Conservation (phyloP, 2,888 invertebrate genomes). For the Microchrysa polita region DNA sequence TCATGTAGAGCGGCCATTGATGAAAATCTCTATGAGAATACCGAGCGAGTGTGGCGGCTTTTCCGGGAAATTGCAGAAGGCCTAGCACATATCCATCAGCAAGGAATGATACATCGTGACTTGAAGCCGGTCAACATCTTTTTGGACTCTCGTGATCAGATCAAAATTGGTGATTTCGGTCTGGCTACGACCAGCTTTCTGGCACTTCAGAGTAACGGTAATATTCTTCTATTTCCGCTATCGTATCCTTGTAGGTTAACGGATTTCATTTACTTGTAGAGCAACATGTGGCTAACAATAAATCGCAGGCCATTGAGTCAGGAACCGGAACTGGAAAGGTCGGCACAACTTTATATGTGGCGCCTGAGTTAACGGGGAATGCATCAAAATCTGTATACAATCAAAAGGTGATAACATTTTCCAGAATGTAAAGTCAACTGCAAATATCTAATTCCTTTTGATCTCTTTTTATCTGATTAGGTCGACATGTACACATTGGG, state of each 20-base stretch:
- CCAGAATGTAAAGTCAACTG: too few relatives aligned
- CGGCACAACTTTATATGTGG: conserved; percentile 94
- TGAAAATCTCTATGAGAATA: conserved; percentile 77
- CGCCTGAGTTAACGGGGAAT: conserved; percentile 85
- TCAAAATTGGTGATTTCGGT: conserved; percentile 97
- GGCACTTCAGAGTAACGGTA: conserved; percentile 60
- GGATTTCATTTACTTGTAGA: conserved; percentile 24
- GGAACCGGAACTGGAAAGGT: conserved; percentile 77
- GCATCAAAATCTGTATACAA: conserved; percentile 80
- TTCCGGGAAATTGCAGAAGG: conserved; percentile 94
- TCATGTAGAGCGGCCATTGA: conserved; percentile 82
- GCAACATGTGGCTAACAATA: conserved; percentile 28
- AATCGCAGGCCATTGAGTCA: conserved; percentile 57
- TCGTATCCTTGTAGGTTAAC: conserved; percentile 38
- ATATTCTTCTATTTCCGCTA: conserved; percentile 47
- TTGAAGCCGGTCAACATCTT: conserved; percentile 94
- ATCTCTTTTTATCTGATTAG: conserved; percentile 30
- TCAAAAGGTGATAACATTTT: conserved; percentile 76
- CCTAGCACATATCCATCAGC: conserved; percentile 90
- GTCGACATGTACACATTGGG: conserved; percentile 84
- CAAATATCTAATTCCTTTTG: too few relatives aligned
- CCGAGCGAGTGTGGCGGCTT: conserved; percentile 86
- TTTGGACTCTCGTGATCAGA: conserved; percentile 91
- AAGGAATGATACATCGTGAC: conserved; percentile 88
- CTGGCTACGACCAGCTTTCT: conserved; percentile 84